Evolutionary conservation across 2,113 vertebrate species (phyloP).

Genomic region (Microcebus tavaratra): DNA sequence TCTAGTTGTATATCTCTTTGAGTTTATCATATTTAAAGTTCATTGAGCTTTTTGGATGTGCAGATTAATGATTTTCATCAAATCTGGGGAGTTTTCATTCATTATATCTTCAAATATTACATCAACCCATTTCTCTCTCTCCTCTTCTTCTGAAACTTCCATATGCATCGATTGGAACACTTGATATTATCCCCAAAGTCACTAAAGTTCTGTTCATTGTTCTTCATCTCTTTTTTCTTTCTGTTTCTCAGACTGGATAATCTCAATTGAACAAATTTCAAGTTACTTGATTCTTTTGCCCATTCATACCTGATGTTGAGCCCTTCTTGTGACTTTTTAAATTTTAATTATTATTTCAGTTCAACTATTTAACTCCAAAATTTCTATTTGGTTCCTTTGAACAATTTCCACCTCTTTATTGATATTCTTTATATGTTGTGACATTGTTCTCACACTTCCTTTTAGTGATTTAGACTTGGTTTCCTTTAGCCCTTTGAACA

Average conservation of each 20-base stretch:
- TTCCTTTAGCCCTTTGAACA: background rate
- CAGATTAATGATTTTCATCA: background rate
- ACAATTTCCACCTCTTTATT: background rate
- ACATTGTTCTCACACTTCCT: background rate
- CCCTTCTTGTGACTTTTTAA: background rate
- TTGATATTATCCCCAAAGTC: background rate
- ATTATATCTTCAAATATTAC: background rate
- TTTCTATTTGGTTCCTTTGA: background rate
- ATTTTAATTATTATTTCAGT: background rate
- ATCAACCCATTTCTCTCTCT: background rate
- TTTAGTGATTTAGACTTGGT: background rate
- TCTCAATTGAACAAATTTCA: background rate
- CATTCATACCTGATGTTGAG: background rate
- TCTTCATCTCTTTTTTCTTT: background rate
- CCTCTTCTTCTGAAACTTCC: background rate
- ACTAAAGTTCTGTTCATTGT: background rate
- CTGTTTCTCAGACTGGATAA: background rate
- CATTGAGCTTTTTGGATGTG: background rate
- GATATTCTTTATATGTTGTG: background rate
- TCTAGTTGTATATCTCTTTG: background rate
- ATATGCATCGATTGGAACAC: background rate
- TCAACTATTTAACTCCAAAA: too few relatives aligned
- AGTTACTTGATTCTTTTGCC: background rate
- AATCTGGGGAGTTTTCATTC: background rate
- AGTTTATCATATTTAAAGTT: background rate